Conservation (phyloP, 2,113 vertebrate species). For the Chionodraco myersi region DNA sequence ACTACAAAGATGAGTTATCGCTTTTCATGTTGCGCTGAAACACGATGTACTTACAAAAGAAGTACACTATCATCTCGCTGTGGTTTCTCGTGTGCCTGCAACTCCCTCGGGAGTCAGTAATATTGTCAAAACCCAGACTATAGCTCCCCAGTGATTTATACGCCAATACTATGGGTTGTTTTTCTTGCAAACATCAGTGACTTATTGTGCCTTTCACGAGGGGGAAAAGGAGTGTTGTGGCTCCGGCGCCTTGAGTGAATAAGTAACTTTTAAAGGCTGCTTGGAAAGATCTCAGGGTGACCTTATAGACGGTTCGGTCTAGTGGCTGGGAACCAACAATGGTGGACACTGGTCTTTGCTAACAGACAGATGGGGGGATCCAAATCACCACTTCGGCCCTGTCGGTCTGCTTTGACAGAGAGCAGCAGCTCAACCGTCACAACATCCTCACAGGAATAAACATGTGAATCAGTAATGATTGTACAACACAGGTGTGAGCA, state of each 20-base stretch:
- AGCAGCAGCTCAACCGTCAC: slow-evolving; percentile 64
- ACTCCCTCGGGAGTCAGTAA: slow-evolving; percentile 49
- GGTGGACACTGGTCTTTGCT: slow-evolving; percentile 46
- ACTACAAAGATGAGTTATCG: slow-evolving; percentile 73
- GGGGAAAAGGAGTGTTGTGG: slow-evolving; percentile 43
- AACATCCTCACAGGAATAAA: slow-evolving; percentile 54
- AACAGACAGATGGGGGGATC: slow-evolving; percentile 68
- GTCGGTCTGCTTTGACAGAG: slow-evolving; percentile 66
- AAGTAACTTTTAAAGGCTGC: slow-evolving; percentile 60
- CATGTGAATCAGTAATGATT: slow-evolving; percentile 31
- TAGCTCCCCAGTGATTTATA: slow-evolving; percentile 52
- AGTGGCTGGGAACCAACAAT: slow-evolving; percentile 38
- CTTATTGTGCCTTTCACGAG: slow-evolving; percentile 46
- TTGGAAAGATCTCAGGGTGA: slow-evolving; percentile 57
- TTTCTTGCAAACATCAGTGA: slow-evolving; percentile 64
- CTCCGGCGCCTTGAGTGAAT: slow-evolving; percentile 48
- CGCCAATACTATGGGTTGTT: slow-evolving; percentile 53
- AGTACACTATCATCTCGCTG: slow-evolving; percentile 57
- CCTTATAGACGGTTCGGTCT: slow-evolving; percentile 41
- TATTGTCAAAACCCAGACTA: slow-evolving; percentile 59
- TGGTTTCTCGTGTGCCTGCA: slow-evolving; percentile 54
- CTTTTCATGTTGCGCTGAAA: slow-evolving; percentile 68
- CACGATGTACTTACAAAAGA: slow-evolving; percentile 64
- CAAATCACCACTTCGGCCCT: slow-evolving; percentile 40
- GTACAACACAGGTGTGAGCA: slow-evolving; percentile 43